Base-by-base conservation (phyloP, 1,140 invertebrate genomes). In the Acromyrmex echinatior region DNA sequence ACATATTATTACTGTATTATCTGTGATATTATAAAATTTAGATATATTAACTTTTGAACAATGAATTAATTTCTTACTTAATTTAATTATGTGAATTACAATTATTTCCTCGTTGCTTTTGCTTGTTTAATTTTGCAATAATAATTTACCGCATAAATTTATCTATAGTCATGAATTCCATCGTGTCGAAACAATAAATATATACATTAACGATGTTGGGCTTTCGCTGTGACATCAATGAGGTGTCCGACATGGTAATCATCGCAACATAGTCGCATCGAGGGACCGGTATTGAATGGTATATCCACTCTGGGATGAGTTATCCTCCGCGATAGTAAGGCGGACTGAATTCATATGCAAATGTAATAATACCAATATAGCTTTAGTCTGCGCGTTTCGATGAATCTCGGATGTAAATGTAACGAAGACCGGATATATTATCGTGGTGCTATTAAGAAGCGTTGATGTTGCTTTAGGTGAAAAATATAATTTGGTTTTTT, bases 341-440 rank as follows among this genome's bases (percentile, higher is more conserved):
- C 21, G 65, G 16, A 70, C 21, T 70, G 78, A 77, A 81, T 86
- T 86, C 78, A 81, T 53, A 86, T 86, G 85, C 77, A 86, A 86
- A 86, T 86, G 85, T 21, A 80, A 70, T 86, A 86, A 86, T 80
- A 80, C 35, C 45, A 53, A 80, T 79, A 86, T 80, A 81, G 53
- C 63, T 70, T 58, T 14, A 7, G 51, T 49, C 39, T 25, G n/a
- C 66, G 5, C 35, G 31, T 86, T 56, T 16, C 39, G 65, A 53
- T 58, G 51, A 18, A 68, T 56, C 76, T 35, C 60, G 70, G 84
- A 85, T 86, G 35, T 62, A 68, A 80, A 86, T 60, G 77, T 86
- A 86, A 86, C 35, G 35, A 14, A 25, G 25, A 7, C 2, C 25
- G 35, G 7, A 45, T 28, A 16, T 49, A 74, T 21, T 74, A 49